Evolutionary conservation across 2,113 vertebrate species (phyloP).

Genomic region (Pachyramphus minor): DNA sequence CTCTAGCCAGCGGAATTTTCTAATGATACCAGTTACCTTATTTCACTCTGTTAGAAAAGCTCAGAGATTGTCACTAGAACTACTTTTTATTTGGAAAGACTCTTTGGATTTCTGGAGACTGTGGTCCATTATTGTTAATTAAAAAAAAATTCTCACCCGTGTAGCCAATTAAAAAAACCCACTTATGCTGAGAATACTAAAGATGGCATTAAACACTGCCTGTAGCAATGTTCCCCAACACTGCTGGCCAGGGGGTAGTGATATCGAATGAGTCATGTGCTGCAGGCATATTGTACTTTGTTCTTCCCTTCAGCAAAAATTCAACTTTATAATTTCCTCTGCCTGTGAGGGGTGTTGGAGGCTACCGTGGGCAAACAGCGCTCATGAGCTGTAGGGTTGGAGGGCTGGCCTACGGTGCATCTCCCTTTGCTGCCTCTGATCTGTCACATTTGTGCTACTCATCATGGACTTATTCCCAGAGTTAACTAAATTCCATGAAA

Average conservation of each 20-base stretch:
- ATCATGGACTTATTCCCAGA: not conserved
- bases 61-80: not conserved
- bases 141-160: not conserved
- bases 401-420: not conserved
- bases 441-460: not conserved
- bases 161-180: not conserved
- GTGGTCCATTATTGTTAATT: not conserved
- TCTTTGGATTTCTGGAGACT: not conserved
- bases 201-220: not conserved
- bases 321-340: not conserved
- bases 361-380: accelerated
- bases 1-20: not conserved
- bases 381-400: not conserved
- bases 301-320: not conserved
- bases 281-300: not conserved
- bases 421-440: not conserved
- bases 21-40: not conserved
- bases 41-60: not conserved
- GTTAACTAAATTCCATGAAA: not conserved
- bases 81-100: not conserved
- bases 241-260: not conserved
- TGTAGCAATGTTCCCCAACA: not conserved
- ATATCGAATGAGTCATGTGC: not conserved
- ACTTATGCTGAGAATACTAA: conserved; percentile 3
- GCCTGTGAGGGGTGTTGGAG: not conserved